A percentile compares a stretch with the other conserved stretches of the same genome.
These are phyloP conservation scores for Abrostola tripartita DNA, from an alignment of 2,888 invertebrate species.

Conservation along the genomic window DNA sequence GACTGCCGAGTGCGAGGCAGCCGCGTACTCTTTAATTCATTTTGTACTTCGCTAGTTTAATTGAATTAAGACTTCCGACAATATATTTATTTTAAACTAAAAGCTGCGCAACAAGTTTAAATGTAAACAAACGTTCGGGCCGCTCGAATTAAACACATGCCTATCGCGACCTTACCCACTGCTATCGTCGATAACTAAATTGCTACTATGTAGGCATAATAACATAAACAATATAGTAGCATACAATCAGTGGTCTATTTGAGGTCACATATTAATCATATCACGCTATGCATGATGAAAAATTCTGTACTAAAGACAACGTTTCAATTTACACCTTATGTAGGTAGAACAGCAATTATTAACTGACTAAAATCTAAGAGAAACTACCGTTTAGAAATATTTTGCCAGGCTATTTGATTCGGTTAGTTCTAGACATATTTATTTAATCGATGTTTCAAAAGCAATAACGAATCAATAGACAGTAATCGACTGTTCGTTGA, in stretches of 20 bases:
- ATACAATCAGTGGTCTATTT: slow-evolving; percentile 46
- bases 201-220: slow-evolving; percentile 60
- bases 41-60: slow-evolving; percentile 37
- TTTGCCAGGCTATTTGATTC: background rate
- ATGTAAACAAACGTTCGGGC: slow-evolving; percentile 60
- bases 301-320: background rate
- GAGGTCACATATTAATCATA: slow-evolving; percentile 39
- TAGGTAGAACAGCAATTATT: background rate
- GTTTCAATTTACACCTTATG: background rate
- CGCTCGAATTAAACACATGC: slow-evolving; percentile 55
- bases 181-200: slow-evolving; percentile 63
- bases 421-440: background rate
- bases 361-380: background rate
- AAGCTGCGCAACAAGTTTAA: slow-evolving; percentile 64
- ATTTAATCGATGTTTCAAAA: slow-evolving; percentile 12
- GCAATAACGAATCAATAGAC: slow-evolving; percentile 5
- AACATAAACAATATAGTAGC: slow-evolving; percentile 61
- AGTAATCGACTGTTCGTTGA: slow-evolving; percentile 18
- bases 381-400: slow-evolving; percentile 14
- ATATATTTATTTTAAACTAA: slow-evolving; percentile 54
- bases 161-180: slow-evolving; percentile 71
- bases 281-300: slow-evolving; percentile 8
- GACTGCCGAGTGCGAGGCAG: slow-evolving; percentile 61
- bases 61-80: slow-evolving; percentile 53
- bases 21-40: slow-evolving; percentile 51